phyloP scores from a whole-genome alignment of 2,888 invertebrate species.

The Cecidostiba fungosa region DNA sequence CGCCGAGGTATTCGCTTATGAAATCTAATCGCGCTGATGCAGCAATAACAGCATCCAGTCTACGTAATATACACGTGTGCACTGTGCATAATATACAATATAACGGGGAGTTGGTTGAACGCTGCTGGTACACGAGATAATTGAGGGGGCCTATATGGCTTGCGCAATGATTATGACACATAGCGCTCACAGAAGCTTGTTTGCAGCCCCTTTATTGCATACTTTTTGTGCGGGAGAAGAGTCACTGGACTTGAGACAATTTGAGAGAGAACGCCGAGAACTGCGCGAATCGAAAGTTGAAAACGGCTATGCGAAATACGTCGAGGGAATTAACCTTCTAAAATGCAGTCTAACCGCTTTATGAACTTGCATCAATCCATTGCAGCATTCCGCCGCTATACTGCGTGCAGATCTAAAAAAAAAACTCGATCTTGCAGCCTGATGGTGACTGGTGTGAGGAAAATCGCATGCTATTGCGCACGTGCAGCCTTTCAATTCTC shows the following conservation, averaged over 20 bases:
- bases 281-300: slow-evolving; percentile 49
- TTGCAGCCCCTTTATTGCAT: no score
- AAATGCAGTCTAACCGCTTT: slow-evolving; percentile 57
- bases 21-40: slow-evolving; percentile 39
- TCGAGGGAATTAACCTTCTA: slow-evolving; percentile 62
- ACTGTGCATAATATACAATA: no score
- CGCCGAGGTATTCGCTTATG: neutral
- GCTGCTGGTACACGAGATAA: no score
- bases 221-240: no score
- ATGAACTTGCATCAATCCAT: slow-evolving; percentile 55
- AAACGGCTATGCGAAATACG: slow-evolving; percentile 43
- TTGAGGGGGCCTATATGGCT: no score
- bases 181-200: no score
- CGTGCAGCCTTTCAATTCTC: no score
- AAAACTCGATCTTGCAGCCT: slow-evolving; percentile 29
- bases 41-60: slow-evolving; percentile 1
- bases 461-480: slow-evolving; percentile 26
- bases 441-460: neutral
- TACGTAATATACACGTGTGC: neutral
- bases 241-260: neutral
- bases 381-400: slow-evolving; percentile 47
- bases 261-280: no score
- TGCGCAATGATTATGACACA: no score
- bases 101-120: no score
- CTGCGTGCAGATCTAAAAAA: slow-evolving; percentile 35